Conservation (phyloP, 1,140 invertebrate species). For the Hesperophylax magnus region DNA sequence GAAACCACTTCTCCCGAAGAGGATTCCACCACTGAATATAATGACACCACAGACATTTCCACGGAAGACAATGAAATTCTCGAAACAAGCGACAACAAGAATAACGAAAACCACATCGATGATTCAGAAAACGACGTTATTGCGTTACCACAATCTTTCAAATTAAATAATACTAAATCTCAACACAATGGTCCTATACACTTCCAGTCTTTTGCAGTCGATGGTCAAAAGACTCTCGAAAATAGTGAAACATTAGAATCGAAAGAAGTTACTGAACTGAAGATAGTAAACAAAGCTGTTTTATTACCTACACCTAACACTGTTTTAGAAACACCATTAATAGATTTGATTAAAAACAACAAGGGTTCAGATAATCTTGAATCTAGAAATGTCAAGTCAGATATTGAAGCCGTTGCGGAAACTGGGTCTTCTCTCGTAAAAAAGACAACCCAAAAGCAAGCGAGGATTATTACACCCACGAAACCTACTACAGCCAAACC, state of each 20-base stretch:
- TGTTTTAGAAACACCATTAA: neutral
- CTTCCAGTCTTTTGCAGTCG: constrained; percentile 67
- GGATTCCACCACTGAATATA: constrained; percentile 56
- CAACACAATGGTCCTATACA: constrained; percentile 55
- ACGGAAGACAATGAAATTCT: constrained; percentile 59
- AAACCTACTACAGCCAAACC: constrained; percentile 74
- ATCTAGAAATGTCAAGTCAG: constrained; percentile 63
- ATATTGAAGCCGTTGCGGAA: constrained; percentile 58
- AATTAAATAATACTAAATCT: neutral
- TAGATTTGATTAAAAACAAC: neutral
- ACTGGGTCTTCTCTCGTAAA: constrained; percentile 27
- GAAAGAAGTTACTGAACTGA: constrained; percentile 61
- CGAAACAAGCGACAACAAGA: constrained; percentile 58
- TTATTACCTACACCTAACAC: neutral
- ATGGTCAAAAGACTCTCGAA: constrained; percentile 65
- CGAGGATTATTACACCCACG: constrained; percentile 66
- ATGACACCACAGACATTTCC: neutral
- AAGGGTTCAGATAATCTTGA: constrained; percentile 42
- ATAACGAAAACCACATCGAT: constrained; percentile 47
- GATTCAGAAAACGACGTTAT: constrained; percentile 40
- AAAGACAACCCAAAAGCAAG: neutral
- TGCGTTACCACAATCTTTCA: constrained; percentile 31
- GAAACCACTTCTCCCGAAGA: constrained; percentile 62
- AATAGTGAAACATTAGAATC: constrained; percentile 20
- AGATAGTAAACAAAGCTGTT: constrained; percentile 59